phyloP scores from a whole-genome alignment of 2,797 vertebrate genomes.

The Mionectes olivaceus region DNA sequence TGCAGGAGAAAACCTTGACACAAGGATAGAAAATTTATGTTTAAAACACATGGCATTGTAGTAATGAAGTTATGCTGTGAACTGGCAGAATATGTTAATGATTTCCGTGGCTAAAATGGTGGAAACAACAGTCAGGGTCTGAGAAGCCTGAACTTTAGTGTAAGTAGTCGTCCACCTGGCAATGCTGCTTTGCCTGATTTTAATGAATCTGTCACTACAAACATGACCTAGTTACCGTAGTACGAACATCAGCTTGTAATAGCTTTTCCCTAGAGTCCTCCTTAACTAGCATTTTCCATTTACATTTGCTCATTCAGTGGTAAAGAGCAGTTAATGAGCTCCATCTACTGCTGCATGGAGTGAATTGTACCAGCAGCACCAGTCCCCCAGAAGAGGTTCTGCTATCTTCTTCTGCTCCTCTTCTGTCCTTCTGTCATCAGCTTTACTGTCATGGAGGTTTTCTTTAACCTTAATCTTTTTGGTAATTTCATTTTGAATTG shows the following conservation, averaged over 20 bases:
- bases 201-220: slow-evolving; percentile 25
- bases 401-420: not conserved
- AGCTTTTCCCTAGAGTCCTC: not conserved
- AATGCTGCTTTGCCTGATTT: not conserved
- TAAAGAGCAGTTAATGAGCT: slow-evolving; percentile 59
- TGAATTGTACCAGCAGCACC: not conserved
- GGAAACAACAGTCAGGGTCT: not conserved
- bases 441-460: fast-evolving
- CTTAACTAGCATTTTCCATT: not conserved
- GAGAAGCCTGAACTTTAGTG: not conserved
- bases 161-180: not conserved
- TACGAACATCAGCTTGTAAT: slow-evolving; percentile 36
- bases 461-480: not conserved
- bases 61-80: not conserved
- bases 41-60: not conserved
- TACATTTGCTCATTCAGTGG: not conserved
- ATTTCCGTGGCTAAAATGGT: not conserved
- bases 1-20: not conserved
- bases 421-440: not conserved
- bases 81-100: not conserved
- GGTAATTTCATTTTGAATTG: not conserved
- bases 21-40: not conserved
- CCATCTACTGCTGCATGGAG: slow-evolving; percentile 34
- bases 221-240: slow-evolving; percentile 9
- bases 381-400: not conserved